Evolutionary conservation across 1,140 invertebrate genomes (phyloP).

Genomic region (Brachystomella parvula): DNA sequence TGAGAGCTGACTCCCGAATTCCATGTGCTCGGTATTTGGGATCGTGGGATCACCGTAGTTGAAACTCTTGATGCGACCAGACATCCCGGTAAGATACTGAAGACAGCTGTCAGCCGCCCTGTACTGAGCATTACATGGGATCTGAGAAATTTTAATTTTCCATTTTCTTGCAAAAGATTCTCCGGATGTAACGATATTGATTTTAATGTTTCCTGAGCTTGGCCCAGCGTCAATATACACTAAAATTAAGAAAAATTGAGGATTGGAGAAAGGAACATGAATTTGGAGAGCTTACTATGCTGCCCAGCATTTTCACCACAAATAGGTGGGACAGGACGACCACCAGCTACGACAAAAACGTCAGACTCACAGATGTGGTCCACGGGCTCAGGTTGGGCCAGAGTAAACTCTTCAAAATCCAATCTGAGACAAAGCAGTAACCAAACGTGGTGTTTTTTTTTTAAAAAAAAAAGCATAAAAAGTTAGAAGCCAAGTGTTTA

Average conservation of each 20-base stretch:
- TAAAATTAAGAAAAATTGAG: constrained; percentile 6
- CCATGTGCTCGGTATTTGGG: constrained; percentile 18
- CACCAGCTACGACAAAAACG: constrained; percentile 38
- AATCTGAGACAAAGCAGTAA: constrained; percentile 24
- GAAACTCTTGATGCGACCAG: constrained; percentile 38
- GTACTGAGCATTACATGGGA: constrained; percentile 46
- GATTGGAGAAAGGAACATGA: background rate
- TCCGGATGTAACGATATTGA: constrained; percentile 38
- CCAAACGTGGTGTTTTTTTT: background rate
- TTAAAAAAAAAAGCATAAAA: background rate
- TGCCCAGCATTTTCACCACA: constrained; percentile 40
- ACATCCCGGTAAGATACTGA: constrained; percentile 39
- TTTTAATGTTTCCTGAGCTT: constrained; percentile 51
- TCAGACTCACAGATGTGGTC: constrained; percentile 39
- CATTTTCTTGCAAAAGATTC: constrained; percentile 35
- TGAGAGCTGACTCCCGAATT: constrained; percentile 37
- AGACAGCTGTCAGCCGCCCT: constrained; percentile 57
- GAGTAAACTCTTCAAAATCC: constrained; percentile 39
- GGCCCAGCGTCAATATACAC: constrained; percentile 42
- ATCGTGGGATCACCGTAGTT: constrained; percentile 42
- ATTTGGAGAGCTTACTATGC: constrained; percentile 35
- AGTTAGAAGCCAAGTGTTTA: constrained; percentile 38
- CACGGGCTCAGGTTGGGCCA: constrained; percentile 38
- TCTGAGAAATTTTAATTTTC: constrained; percentile 48
- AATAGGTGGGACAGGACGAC: constrained; percentile 38